phyloP scores from a whole-genome alignment of 2,113 vertebrate genomes.

The Puma concolor region DNA sequence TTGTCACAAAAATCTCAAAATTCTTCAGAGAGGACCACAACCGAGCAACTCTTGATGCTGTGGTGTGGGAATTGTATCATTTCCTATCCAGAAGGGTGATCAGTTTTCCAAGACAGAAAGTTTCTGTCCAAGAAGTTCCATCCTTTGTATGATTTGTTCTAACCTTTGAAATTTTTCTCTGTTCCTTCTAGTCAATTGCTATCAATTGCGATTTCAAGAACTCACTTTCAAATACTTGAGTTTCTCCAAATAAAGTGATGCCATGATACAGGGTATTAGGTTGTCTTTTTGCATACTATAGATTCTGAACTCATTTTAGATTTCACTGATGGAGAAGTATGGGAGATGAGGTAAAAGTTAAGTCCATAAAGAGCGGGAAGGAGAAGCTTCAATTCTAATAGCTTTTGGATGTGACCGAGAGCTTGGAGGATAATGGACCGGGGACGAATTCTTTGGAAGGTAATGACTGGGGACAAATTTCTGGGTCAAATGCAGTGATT shows the following conservation, averaged over 20 bases:
- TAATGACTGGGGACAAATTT: background rate
- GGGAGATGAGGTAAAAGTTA: background rate
- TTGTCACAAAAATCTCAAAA: background rate
- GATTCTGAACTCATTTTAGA: background rate
- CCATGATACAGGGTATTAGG: background rate
- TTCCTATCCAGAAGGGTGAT: background rate
- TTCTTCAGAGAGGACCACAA: background rate
- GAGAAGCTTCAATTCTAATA: background rate
- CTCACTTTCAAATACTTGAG: slow-evolving; percentile 1
- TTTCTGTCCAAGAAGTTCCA: background rate
- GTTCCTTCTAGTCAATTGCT: background rate
- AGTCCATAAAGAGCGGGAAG: background rate
- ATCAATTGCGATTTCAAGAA: slow-evolving; percentile 5
- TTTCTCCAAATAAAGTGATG: background rate
- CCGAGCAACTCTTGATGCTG: background rate
- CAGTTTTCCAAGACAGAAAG: background rate
- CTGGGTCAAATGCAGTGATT: background rate
- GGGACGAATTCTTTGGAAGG: background rate
- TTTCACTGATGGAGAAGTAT: background rate
- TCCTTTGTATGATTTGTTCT: background rate
- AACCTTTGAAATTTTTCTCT: background rate
- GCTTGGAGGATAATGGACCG: background rate
- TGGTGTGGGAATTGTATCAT: background rate
- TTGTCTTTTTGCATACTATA: background rate
- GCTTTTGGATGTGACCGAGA: background rate